Evolutionary conservation across 2,113 vertebrate genomes (phyloP), one percentile per base, ranked within the genome.

Genomic region (Saccopteryx leptura): DNA sequence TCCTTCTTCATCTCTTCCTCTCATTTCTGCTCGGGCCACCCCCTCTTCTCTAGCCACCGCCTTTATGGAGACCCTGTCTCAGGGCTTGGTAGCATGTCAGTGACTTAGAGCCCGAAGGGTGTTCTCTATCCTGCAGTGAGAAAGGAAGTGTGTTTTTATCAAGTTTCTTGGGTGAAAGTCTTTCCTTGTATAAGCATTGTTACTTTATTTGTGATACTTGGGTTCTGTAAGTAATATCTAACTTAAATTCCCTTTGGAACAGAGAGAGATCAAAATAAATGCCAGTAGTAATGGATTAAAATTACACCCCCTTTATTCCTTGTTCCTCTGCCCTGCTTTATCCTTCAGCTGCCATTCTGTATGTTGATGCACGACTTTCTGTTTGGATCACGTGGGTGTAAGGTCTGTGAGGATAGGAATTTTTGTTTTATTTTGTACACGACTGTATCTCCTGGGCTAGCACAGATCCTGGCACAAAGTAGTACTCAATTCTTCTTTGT

Each of bases 141-240:
- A 84, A 81, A 68, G 17, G 33, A 93, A 76, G n/a, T 66, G 9
- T 83, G 7, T 94, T 94, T 93, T 78, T 52, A 19, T 82, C 28
- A 76, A 48, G 7, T 60, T 93, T 90, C 68, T 88, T 86, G 46
- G 9, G 46, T 75, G n/a, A 85, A 90, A 74, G 17, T 65, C 68
- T 89, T 91, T 74, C 14, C 54, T 90, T 68, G 26, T 63, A 0
- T 88, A n/a, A 68, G n/a, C 6, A 80, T 60, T 75, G 10, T 48
- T 69, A 50, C n/a, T 85, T 94, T 84, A 74, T 92, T 91, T 93
- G 48, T 95, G 50, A 61, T 81, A 52, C 48, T 90, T 95, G 46
- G 56, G 13, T 88, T 96, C 31, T 60, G 1, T 90, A 81, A 58
- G 23, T 84, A 46, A 71, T 61, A 33, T 39, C 21, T 88, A 48